Percentiles rank a stretch among this genome's conserved stretches.
These are phyloP conservation scores for Varecia variegata DNA, from an alignment of 2,797 vertebrate species.

Conservation along the genomic window DNA sequence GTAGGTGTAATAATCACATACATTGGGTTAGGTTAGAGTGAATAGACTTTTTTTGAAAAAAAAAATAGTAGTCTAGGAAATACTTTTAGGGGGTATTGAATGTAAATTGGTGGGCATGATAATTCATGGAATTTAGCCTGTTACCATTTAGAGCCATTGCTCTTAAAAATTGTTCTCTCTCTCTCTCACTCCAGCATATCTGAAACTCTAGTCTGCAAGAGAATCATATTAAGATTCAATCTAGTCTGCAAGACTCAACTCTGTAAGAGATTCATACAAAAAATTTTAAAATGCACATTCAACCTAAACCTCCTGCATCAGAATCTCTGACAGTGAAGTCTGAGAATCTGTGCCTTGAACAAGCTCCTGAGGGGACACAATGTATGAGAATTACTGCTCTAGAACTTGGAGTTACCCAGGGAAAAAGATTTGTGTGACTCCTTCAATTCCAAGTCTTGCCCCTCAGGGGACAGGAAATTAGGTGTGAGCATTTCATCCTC, in stretches of 20 bases:
- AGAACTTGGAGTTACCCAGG: background rate
- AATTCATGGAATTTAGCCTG: background rate
- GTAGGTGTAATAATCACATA: background rate
- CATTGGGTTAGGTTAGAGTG: background rate
- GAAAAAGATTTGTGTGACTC: background rate
- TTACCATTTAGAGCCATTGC: background rate
- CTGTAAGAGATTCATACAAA: background rate
- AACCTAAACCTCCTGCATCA: background rate
- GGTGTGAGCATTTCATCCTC: background rate
- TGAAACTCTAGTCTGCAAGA: background rate
- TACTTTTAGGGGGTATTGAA: background rate
- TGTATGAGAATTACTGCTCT: background rate
- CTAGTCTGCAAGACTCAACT: background rate
- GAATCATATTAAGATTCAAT: background rate
- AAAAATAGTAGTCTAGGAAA: background rate
- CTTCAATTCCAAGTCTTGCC: background rate
- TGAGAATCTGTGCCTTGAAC: background rate
- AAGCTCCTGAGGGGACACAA: background rate
- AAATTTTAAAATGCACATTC: background rate
- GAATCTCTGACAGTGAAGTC: background rate
- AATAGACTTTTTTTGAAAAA: background rate
- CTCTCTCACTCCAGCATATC: background rate
- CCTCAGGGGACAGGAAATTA: background rate
- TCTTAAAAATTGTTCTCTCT: background rate
- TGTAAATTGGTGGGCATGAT: background rate